Evolutionary conservation across 2,888 invertebrate genomes (phyloP), one percentile per base, ranked within the genome.

Genomic region (Pedicia rivosa): DNA sequence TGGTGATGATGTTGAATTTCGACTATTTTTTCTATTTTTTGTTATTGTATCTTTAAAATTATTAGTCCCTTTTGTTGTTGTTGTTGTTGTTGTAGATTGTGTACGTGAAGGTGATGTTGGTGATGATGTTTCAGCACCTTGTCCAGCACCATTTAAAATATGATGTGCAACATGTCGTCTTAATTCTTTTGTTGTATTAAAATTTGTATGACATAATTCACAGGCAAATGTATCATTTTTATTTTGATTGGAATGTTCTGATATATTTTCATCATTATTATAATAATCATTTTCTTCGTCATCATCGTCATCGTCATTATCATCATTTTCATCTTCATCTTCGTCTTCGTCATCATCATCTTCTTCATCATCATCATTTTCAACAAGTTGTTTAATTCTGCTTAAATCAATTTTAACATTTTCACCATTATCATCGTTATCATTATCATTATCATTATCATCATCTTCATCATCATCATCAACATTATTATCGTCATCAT

Each of bases 221-320:
- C 62, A 62, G 29, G 57, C 50, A 46, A 52, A 54, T 40, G 51
- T 24, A 8, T 34, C 42, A n/a, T n/a, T n/a, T n/a, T n/a, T n/a
- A n/a, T n/a, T n/a, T n/a, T n/a, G n/a, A n/a, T n/a, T n/a, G 9
- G 33, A 31, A 30, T 16, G 28, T 3, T 29, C 20, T 5, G 19
- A 20, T 78, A 78, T 56, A 69, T 72, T 45, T 78, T 69, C 55
- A 75, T 76, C 49, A 78, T 78, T 1, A 77, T 15, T 12, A 8
- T 8, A n/a, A 8, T 37, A 15, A 16, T 36, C 25, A 29, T 30
- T 29, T 5, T 6, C 25, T 4, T 37, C 25, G 20, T 30, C 33
- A 4, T 30, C 30, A 13, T 36, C 31, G 8, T 30, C 37, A 25
- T 36, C 35, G 4, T 35, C 20, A n/a, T 34, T 32, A 10, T 43